Base-by-base conservation (phyloP, 53 echinoderm and acorn worm species). In the Glandiceps talaboti region DNA sequence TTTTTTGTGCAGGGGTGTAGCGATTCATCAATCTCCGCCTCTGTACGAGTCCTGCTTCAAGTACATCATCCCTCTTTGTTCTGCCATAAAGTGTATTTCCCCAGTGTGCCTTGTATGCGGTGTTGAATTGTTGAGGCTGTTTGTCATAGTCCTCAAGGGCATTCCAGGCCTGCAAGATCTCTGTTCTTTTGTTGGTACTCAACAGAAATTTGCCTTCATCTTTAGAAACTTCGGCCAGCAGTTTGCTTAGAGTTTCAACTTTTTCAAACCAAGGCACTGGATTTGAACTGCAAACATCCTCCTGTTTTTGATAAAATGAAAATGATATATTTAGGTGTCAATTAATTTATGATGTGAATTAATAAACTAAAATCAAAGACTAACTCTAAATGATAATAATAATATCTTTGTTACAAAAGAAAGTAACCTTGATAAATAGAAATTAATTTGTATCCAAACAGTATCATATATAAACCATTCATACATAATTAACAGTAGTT, bases 61-160 rank as follows among this genome's bases (percentile, higher is more conserved):
- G n/a, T n/a, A n/a, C n/a, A n/a, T n/a, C n/a, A n/a, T 89, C 89
- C 29, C 89, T 74, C 72, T 89, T 80, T 0, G 86, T 89, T 1
- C 86, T 83, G 1, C 86, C 83, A 80, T 82, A 82, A 30, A 85
- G 77, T 32, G 83, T 79, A 77, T 83, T 86, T 31, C 83, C 83
- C 83, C 86, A 86, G 31, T 80, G 81, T 20, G 81, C 28, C 32
- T 79, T 78, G 78, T 85, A 84, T 6, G 78, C 45, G 25, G 80
- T 79, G 64, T 80, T 74, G 32, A 77, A 82, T 25, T 74, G 72
- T 30, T 83, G 27, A 29, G 73, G 73, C 29, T 33, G 76, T 30
- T 80, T 83, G 73, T 83, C 87, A 73, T 87, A 84, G 14, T 75
- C 75, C 0, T 87, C 76, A 0, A 87, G 84, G 31, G 33, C 29